phyloP scores from a whole-genome alignment of 2,113 vertebrate genomes.

The Tinamus guttatus region DNA sequence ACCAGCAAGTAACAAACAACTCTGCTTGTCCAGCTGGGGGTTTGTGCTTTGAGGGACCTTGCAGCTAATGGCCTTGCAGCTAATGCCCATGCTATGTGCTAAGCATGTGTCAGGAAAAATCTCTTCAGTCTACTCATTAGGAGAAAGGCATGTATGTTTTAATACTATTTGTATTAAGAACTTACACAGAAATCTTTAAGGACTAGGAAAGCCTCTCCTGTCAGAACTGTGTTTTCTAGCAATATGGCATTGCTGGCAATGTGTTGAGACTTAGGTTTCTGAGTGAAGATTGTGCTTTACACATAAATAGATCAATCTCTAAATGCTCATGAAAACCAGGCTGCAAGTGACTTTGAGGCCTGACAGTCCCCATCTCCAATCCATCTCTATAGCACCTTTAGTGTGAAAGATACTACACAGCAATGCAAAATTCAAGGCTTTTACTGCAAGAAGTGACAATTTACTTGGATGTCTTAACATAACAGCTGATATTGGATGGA shows the following conservation, averaged over 20 bases:
- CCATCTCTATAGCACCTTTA: not conserved
- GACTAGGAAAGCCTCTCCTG: not conserved
- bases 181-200: not conserved
- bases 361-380: not conserved
- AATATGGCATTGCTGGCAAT: not conserved
- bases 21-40: fast-evolving
- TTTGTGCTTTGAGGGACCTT: not conserved
- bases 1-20: not conserved
- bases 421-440: not conserved
- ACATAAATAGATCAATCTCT: not conserved
- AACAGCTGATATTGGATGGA: not conserved
- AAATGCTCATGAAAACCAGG: not conserved
- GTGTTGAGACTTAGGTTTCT: not conserved
- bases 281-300: not conserved
- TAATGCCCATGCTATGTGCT: not conserved
- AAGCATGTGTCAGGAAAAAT: not conserved
- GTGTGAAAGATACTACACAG: not conserved
- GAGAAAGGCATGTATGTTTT: not conserved
- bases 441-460: not conserved
- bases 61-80: not conserved
- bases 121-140: not conserved
- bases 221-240: not conserved
- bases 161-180: not conserved
- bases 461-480: not conserved
- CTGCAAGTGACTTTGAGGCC: not conserved